Base-by-base conservation (phyloP, 2,113 vertebrate species). In the Bostrychus sinensis region DNA sequence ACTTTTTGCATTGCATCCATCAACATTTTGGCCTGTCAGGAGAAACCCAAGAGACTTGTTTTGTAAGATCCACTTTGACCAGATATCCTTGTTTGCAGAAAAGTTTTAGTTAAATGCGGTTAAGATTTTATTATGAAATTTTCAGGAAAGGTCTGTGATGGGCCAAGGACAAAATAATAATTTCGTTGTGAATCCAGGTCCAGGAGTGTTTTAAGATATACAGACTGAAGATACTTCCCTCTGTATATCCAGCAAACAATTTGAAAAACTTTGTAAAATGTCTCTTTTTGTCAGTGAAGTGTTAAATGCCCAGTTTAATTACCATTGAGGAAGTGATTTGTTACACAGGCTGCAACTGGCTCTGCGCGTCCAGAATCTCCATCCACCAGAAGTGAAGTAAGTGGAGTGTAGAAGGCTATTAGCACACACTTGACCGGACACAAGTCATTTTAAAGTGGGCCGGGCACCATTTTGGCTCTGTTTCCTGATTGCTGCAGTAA, bases 271-370 rank as follows among this genome's bases (percentile, higher is more conserved):
- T 34, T 30, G 0, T 25, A 12, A 5, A 37, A 3, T n/a, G 12
- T 28, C 22, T 68, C 13, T 17, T 55, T 57, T 19, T 25, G 30
- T 72, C 37, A 36, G 2, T 20, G 5, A 16, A 55, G 50, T 34
- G 36, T 68, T 17, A 19, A 62, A 13, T 72, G 46, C 65, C 58
- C 23, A 16, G n/a, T 75, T 73, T 63, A 65, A 68, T 76, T 73
- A 67, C 36, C 46, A 50, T 56, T 45, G 22, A 56, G 19, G n/a
- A 55, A 62, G 65, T 62, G 34, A 64, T 63, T 42, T n/a, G 20
- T 61, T 57, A 37, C 66, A 62, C 26, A 46, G 66, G 32, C 50
- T 43, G 34, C 56, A 56, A 28, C 61, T 71, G 53, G 45, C 14
- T 26, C 25, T 16, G 59, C 6, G 0, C 36, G 19, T 68, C 67